These are phyloP conservation scores for Ctenochaetus hawaiiensis DNA, from an alignment of 2,797 vertebrate genomes.

Conservation along the genomic window DNA sequence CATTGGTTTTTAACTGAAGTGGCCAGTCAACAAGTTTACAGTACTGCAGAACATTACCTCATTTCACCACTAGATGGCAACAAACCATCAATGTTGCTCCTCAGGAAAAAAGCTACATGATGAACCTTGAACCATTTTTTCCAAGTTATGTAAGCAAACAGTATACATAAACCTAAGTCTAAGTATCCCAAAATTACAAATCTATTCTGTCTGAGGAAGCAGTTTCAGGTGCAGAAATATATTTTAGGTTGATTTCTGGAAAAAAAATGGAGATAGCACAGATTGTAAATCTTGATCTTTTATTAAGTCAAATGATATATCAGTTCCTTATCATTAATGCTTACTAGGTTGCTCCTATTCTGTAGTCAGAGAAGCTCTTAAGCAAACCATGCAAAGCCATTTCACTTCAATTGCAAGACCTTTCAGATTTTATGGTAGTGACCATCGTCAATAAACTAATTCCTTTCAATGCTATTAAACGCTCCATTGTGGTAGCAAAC, in stretches of 20 bases:
- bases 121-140: slow-evolving; percentile 2
- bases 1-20: background rate
- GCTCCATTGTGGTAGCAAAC: slow-evolving; percentile 35
- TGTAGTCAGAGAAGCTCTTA: slow-evolving; percentile 71
- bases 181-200: background rate
- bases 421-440: slow-evolving; percentile 63
- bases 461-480: slow-evolving; percentile 60
- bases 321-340: slow-evolving; percentile 64
- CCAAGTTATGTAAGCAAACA: slow-evolving; percentile 20
- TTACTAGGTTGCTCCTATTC: slow-evolving; percentile 68
- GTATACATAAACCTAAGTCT: background rate
- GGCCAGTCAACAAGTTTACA: background rate
- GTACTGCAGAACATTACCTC: background rate
- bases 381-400: slow-evolving; percentile 79
- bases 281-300: slow-evolving; percentile 67
- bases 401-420: slow-evolving; percentile 67
- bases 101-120: slow-evolving; percentile 47
- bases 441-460: slow-evolving; percentile 61
- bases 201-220: slow-evolving; percentile 1
- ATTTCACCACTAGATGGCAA: slow-evolving; percentile 69
- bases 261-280: slow-evolving; percentile 52
- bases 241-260: no score
- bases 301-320: slow-evolving; percentile 76
- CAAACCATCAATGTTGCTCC: slow-evolving; percentile 7
- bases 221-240: background rate